A percentile compares a stretch with the other conserved stretches of the same genome.
phyloP scores from a whole-genome alignment of 2,797 vertebrate species.

The Pangasius krempfi region DNA sequence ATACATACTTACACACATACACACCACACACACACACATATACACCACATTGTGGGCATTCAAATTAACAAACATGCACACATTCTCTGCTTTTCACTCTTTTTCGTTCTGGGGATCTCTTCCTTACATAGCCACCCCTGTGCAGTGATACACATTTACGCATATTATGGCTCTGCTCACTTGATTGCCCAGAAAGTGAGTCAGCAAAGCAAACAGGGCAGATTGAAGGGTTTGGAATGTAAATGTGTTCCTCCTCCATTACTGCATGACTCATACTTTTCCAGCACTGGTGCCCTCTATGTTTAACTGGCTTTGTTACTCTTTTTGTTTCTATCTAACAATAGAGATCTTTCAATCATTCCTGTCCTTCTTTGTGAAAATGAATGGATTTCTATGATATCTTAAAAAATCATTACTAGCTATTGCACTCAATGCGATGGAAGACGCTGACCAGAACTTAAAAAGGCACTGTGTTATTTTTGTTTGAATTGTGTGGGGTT shows the following conservation, averaged over 20 bases:
- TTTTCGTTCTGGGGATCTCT: not conserved
- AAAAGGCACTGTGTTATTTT: not conserved
- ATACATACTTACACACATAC: not conserved
- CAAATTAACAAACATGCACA: not conserved
- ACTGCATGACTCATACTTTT: conserved; percentile 53
- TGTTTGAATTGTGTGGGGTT: not conserved
- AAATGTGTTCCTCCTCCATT: conserved; percentile 49
- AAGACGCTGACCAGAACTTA: not conserved
- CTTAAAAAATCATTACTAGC: not conserved
- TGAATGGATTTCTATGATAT: not conserved
- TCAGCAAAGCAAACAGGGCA: conserved; percentile 3
- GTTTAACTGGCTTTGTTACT: conserved; percentile 34
- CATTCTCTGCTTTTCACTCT: not conserved
- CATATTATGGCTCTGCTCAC: conserved; percentile 3
- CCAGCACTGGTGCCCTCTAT: conserved; percentile 31
- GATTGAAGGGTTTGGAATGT: conserved; percentile 33
- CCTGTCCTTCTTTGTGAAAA: not conserved
- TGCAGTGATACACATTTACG: conserved; percentile 6
- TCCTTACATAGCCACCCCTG: conserved; percentile 8
- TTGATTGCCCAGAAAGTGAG: not conserved
- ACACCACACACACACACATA: not conserved
- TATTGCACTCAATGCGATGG: not conserved
- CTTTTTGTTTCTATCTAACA: not conserved
- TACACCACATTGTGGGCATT: not conserved
- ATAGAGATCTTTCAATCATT: not conserved